Percentiles rank a stretch among this genome's conserved stretches.
phyloP scores from a whole-genome alignment of 2,888 invertebrate genomes.

The Drosophila mercatorum region DNA sequence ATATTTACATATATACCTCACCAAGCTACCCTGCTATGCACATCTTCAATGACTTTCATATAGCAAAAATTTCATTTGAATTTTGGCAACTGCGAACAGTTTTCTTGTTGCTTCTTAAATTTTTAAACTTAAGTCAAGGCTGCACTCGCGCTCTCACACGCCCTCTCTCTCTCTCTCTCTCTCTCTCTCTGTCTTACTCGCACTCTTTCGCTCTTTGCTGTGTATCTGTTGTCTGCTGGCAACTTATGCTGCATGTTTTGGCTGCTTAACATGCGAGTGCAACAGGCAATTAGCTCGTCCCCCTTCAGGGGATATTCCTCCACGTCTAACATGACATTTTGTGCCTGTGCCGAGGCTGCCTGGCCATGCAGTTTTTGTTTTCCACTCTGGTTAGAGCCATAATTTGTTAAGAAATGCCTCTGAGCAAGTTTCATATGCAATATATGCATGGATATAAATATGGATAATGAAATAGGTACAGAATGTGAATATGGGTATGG shows the following conservation, averaged over 20 bases:
- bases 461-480: background rate
- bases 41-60: background rate
- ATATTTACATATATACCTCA: too few relatives aligned
- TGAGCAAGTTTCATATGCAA: background rate
- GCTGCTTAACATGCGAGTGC: conserved; percentile 26
- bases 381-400: background rate
- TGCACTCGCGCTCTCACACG: background rate
- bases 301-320: background rate
- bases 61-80: background rate
- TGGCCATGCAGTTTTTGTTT: conserved; percentile 1
- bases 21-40: background rate
- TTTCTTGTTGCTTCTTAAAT: background rate
- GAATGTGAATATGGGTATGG: too few relatives aligned
- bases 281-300: conserved; percentile 16
- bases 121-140: background rate
- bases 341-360: background rate
- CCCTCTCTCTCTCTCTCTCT: background rate
- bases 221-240: background rate
- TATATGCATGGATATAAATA: background rate
- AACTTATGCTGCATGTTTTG: conserved; percentile 18
- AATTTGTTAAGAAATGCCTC: conserved; percentile 2
- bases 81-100: background rate
- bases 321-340: conserved; percentile 13
- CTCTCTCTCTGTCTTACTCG: too few relatives aligned
- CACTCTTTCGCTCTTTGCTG: too few relatives aligned